Base-by-base conservation (phyloP, 2,888 invertebrate species). In the Nomada fabriciana region DNA sequence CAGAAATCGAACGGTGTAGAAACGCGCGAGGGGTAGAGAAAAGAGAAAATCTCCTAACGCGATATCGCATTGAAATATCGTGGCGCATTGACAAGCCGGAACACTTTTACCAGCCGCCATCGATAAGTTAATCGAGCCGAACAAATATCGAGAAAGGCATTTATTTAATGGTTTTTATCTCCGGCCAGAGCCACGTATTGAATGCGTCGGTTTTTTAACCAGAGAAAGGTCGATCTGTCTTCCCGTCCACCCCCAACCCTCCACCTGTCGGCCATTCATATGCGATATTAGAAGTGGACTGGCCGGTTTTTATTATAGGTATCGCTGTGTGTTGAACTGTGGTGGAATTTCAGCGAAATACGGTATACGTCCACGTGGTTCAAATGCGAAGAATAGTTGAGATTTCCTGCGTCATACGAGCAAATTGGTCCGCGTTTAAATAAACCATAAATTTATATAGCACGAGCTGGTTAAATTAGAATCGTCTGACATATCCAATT, bases 271-370 rank as follows among this genome's bases (percentile, higher is more conserved):
- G 57, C 53, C 67, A 82, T 79, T 82, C 83, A 72, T 82, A 76
- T 76, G 77, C 82, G 78, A 82, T 84, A 84, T 84, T 84, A 84
- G 74, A 72, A 86, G 78, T 63, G 76, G 72, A 76, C 78, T 73
- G 67, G 68, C 72, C 74, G 65, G 61, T 69, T 64, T 83, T 80
- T 86, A 83, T 81, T 81, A 72, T 69, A 59, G 65, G 55, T 20
- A 55, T 50, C 71, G 55, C 20, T 43, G 59, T 53, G 59, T 47
- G 29, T 42, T n/a, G 29, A n/a, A 47, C 20, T 20, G 25, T 18
- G 11, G 67, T 67, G 76, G 76, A 73, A 78, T 82, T 72, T 75
- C 64, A 55, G 43, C 23, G 43, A 50, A 67, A 77, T 52, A 25
- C 23, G 18, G 61, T 20, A 63, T 25, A 5, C 65, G 11, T 47